phyloP scores from a whole-genome alignment of 2,888 invertebrate species.

The Oxyscelio sp. region DNA sequence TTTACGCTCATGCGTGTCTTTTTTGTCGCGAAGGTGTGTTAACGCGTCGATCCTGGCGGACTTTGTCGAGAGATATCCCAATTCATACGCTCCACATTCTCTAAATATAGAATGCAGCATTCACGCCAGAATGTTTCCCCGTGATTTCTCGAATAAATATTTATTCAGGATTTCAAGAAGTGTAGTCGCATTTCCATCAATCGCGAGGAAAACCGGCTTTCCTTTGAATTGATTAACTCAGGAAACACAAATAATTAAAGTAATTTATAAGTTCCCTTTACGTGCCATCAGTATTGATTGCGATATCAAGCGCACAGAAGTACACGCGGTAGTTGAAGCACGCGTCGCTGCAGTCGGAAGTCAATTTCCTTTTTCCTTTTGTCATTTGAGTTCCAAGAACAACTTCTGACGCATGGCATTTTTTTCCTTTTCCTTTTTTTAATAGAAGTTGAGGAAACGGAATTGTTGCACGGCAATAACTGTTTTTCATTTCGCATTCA shows the following conservation, averaged over 20 bases:
- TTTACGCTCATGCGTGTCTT: no score
- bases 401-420: slow-evolving; percentile 36
- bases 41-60: no score
- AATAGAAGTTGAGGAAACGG: slow-evolving; percentile 34
- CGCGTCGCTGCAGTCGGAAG: slow-evolving; percentile 82
- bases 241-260: no score
- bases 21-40: no score
- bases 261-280: no score
- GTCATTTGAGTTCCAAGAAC: slow-evolving; percentile 51
- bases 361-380: slow-evolving; percentile 80
- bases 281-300: slow-evolving; percentile 52
- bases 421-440: neutral
- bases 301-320: slow-evolving; percentile 23
- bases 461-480: slow-evolving; percentile 17
- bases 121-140: neutral
- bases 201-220: neutral
- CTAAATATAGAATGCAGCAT: no score
- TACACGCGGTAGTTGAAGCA: slow-evolving; percentile 81
- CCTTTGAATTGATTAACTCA: neutral
- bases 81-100: neutral
- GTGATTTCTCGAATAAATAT: neutral
- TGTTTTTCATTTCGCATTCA: no score
- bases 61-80: neutral
- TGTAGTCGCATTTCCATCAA: no score
- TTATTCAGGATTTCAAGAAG: no score